phyloP scores from a whole-genome alignment of 2,113 vertebrate genomes.

The Pangasianodon hypophthalmus region DNA sequence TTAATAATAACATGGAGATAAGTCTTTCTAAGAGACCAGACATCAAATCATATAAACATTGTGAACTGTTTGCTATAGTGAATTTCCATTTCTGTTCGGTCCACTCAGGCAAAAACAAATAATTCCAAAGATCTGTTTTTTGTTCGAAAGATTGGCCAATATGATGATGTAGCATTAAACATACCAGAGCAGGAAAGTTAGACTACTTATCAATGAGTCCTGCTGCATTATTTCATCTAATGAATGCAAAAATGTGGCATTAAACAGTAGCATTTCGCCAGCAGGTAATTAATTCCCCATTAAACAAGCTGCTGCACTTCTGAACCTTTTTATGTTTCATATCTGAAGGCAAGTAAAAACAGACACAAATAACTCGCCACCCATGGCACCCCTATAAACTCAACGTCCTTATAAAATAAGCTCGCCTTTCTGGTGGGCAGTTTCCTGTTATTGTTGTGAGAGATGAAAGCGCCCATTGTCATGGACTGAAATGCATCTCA shows the following conservation, averaged over 20 bases:
- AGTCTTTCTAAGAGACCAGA: not conserved
- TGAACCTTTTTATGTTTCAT: not conserved
- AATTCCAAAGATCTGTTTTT: too few relatives aligned
- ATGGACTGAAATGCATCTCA: constrained; percentile 37
- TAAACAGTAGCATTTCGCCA: not conserved
- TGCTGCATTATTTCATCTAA: not conserved
- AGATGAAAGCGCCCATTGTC: constrained; percentile 51
- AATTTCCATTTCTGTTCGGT: not conserved
- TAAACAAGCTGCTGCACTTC: not conserved
- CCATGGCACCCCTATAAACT: constrained; percentile 42
- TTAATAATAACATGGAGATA: not conserved
- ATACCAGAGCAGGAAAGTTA: not conserved
- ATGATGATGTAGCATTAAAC: not conserved
- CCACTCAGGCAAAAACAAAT: not conserved
- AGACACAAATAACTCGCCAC: constrained; percentile 31
- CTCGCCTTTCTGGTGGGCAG: constrained; percentile 43
- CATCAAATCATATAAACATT: not conserved
- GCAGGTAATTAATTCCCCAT: constrained; percentile 15
- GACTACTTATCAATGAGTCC: not conserved
- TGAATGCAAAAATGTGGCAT: not conserved
- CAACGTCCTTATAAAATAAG: constrained; percentile 26
- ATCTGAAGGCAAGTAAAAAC: constrained; percentile 34
- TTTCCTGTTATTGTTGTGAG: constrained; percentile 47
- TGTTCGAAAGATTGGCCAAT: not conserved
- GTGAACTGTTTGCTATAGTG: not conserved